phyloP scores from a whole-genome alignment of 2,113 vertebrate species.

The Notarius lentiginosus region DNA sequence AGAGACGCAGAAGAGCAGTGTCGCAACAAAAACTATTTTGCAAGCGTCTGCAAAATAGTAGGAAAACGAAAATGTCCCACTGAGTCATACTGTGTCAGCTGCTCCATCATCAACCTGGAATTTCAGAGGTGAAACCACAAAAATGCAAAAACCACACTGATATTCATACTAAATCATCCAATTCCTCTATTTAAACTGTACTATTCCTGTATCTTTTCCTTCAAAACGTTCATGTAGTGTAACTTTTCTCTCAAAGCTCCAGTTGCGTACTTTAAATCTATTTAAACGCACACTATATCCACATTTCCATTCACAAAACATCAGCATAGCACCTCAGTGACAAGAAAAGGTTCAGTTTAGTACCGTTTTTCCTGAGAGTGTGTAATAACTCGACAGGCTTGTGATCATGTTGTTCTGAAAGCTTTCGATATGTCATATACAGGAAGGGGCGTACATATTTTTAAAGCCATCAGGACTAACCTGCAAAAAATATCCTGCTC shows the following conservation, averaged over 20 bases:
- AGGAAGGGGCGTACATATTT: neutral
- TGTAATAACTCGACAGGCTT: neutral
- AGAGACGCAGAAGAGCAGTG: neutral
- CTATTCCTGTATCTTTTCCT: neutral
- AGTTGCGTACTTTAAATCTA: neutral
- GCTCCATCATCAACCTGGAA: conserved; percentile 9
- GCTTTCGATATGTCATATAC: neutral
- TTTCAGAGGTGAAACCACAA: conserved; percentile 14
- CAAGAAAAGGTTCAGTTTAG: neutral
- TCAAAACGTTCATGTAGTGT: neutral
- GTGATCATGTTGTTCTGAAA: neutral
- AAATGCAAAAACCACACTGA: neutral
- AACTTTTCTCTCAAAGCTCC: neutral
- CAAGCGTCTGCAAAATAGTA: conserved; percentile 10
- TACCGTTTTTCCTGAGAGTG: neutral
- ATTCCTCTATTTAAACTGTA: neutral
- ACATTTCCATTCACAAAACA: neutral
- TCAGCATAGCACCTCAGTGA: neutral
- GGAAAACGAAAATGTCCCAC: neutral
- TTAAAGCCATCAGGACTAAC: neutral
- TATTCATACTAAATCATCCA: neutral
- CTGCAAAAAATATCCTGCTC: conserved; percentile 15
- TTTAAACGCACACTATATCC: neutral
- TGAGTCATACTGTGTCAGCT: conserved; percentile 1
- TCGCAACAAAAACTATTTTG: conserved; percentile 64